Percentiles rank a stretch among this genome's conserved stretches.
Evolutionary conservation across 1,140 invertebrate species (phyloP).

Genomic region (Drosophila paulistorum): DNA sequence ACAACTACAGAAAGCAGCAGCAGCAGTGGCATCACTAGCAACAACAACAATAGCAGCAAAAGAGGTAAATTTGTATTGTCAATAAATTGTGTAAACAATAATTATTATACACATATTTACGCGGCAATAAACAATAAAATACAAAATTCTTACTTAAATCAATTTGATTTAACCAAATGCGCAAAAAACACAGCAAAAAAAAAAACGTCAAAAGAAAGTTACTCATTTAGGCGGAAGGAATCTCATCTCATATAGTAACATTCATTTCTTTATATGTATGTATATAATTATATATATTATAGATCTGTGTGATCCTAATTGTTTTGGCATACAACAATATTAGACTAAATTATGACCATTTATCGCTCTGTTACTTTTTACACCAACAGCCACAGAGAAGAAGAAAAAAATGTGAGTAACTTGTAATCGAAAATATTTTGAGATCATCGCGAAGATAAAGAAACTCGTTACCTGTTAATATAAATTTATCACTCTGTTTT

Average conservation of each 20-base stretch:
- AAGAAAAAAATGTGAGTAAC: not conserved
- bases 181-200: constrained; percentile 21
- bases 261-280: no score
- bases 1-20: not conserved
- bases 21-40: not conserved
- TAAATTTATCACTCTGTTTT: no score
- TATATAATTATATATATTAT: not conserved
- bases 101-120: constrained; percentile 68
- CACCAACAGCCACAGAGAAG: not conserved
- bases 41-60: not conserved
- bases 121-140: constrained; percentile 76
- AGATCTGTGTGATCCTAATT: constrained; percentile 4
- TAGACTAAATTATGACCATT: constrained; percentile 11
- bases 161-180: constrained; percentile 70
- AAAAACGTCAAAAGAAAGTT: constrained; percentile 17
- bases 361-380: constrained; percentile 19
- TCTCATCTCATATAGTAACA: not conserved
- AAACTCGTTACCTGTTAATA: no score
- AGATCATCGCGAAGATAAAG: not conserved
- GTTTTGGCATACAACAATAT: constrained; percentile 8
- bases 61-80: constrained; percentile 59
- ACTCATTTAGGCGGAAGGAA: not conserved
- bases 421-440: constrained; percentile 23
- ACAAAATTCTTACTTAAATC: constrained; percentile 64
- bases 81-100: constrained; percentile 75